These are phyloP conservation scores for Dendroctonus valens DNA, from an alignment of 1,140 invertebrate species.

Conservation along the genomic window DNA sequence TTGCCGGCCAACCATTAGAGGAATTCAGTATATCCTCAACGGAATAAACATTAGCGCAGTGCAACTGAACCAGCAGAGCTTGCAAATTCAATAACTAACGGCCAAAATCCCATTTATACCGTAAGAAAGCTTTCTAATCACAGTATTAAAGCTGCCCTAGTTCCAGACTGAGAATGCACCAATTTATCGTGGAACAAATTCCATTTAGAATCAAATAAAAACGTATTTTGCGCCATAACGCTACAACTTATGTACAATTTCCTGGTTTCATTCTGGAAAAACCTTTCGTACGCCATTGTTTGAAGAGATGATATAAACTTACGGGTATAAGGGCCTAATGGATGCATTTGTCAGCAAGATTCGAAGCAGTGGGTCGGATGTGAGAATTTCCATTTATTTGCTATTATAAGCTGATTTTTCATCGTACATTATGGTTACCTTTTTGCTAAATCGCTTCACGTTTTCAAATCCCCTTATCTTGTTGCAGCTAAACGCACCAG, in stretches of 20 bases:
- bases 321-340: slow-evolving; percentile 24
- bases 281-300: not conserved
- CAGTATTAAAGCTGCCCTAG: too few species aligned
- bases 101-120: not conserved
- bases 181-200: not conserved
- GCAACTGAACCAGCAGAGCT: not conserved
- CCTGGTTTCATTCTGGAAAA: not conserved
- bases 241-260: too few species aligned
- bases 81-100: not conserved
- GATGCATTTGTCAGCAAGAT: slow-evolving; percentile 20
- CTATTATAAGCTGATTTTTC: slow-evolving; percentile 26
- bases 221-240: too few species aligned
- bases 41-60: slow-evolving; percentile 16
- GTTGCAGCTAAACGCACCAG: slow-evolving; percentile 21
- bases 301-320: slow-evolving; percentile 10
- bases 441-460: slow-evolving; percentile 19
- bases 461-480: slow-evolving; percentile 18
- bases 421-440: slow-evolving; percentile 4
- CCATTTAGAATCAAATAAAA: too few species aligned
- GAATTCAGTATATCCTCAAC: slow-evolving; percentile 7
- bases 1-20: slow-evolving; percentile 20
- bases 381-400: slow-evolving; percentile 30
- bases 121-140: too few species aligned
- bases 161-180: not conserved
- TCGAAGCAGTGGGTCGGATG: slow-evolving; percentile 7